Evolutionary conservation across 35 echinoderm and acorn worm species (phyloP), one percentile per base, ranked within the genome.

Genomic region (Lytechinus pictus): DNA sequence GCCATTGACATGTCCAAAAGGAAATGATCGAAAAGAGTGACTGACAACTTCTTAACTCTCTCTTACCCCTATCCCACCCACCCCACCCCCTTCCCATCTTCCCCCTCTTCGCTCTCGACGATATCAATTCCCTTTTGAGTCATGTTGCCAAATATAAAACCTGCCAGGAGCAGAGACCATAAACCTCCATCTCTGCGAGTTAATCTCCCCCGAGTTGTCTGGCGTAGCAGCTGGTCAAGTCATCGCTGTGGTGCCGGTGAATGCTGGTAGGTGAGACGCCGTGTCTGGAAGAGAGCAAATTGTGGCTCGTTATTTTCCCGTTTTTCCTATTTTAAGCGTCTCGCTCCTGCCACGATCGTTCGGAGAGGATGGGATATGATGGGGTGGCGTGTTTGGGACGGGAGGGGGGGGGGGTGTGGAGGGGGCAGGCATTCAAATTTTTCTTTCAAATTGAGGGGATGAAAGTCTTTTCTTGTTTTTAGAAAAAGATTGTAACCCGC

Each of bases 191-290:
- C 92, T 93, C 53, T 57, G 7, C 14, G 92, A 27, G 92, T 93
- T 54, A 27, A 93, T 93, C 92, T 93, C 92, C 92, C 52, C 92
- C 92, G 92, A 57, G 92, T 54, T 54, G 92, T 93, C 92, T 93
- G 52, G 92, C 53, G 92, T 54, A 10, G 92, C 92, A 93, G 92
- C 92, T 93, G 92, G 92, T 93, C 10, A 93, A 93, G 52, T 57
- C 92, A 93, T 93, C 92, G 52, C 53, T 54, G 13, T 55, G 92
- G 92, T 93, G 92, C 92, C 92, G 92, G 54, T 93, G 92, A 33
- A 53, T 57, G 55, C 92, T 93, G n/a, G 29, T 21, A 33, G 52
- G 27, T 13, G 92, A 54, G 92, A 93, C 92, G n/a, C 52, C 55
- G 11, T 55, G 92, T 93, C 92, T 93, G 92, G 54, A 44, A 13